Evolutionary conservation across 2,888 invertebrate species (phyloP).

Genomic region (Drosophila peninsularis): DNA sequence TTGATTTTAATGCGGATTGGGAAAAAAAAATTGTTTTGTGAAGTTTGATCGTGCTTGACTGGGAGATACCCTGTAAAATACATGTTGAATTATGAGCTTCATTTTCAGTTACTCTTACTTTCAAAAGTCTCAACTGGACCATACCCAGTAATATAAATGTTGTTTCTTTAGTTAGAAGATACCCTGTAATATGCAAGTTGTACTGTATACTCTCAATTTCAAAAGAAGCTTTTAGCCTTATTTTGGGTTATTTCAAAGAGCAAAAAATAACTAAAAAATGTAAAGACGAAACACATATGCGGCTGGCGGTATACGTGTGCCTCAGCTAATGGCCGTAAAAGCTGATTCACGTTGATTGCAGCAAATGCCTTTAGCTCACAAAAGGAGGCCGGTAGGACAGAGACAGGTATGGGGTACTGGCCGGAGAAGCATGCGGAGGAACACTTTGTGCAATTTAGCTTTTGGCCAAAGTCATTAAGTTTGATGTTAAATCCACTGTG

Average conservation of each 20-base stretch:
- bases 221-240: not conserved
- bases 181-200: not conserved
- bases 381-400: not conserved
- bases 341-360: constrained; percentile 65
- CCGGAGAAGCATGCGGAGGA: constrained; percentile 5
- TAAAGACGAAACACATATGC: constrained; percentile 4
- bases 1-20: constrained; percentile 64
- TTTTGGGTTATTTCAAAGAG: not conserved
- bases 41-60: not conserved
- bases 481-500: constrained; percentile 62
- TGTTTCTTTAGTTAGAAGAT: not conserved
- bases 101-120: not conserved
- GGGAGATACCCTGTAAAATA: not conserved
- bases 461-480: constrained; percentile 75
- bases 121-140: not conserved
- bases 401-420: not conserved
- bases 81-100: not conserved
- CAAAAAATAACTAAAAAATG: not conserved
- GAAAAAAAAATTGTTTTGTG: not conserved
- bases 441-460: constrained; percentile 73
- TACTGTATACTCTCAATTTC: too few species aligned
- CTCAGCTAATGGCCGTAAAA: constrained; percentile 57
- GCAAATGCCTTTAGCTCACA: constrained; percentile 32
- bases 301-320: constrained; percentile 1
- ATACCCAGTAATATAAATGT: not conserved